phyloP scores from a whole-genome alignment of 2,888 invertebrate species.

The Holacanthella duospinosa region DNA sequence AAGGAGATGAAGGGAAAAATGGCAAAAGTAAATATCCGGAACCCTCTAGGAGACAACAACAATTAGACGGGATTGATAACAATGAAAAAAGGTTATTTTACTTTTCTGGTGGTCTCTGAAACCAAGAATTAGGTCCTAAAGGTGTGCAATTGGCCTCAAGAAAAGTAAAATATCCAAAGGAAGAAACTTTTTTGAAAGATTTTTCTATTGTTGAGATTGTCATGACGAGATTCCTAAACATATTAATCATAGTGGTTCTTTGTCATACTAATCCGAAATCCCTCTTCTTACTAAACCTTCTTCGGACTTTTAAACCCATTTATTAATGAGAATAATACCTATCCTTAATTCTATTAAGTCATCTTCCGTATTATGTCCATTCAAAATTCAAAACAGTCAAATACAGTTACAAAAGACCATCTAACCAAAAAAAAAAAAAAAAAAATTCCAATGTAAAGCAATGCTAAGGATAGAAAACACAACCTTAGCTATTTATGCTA shows the following conservation, averaged over 20 bases:
- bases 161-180: slow-evolving; percentile 24
- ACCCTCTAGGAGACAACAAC: not conserved
- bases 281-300: not conserved
- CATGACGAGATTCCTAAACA: slow-evolving; percentile 37
- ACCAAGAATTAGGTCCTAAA: too few species aligned
- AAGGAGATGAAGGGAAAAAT: not conserved
- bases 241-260: slow-evolving; percentile 33
- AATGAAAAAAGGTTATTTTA: slow-evolving; percentile 13
- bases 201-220: slow-evolving; percentile 35
- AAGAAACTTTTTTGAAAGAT: not conserved
- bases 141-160: slow-evolving; percentile 32
- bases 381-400: not conserved
- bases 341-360: slow-evolving; percentile 32
- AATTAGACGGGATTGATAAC: not conserved
- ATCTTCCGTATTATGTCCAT: slow-evolving; percentile 30
- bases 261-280: not conserved
- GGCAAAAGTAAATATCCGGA: not conserved
- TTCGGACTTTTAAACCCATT: not conserved
- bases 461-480: too few species aligned
- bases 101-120: slow-evolving; percentile 32
- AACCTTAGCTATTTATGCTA: too few species aligned
- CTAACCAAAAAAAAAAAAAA: too few species aligned
- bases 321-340: not conserved
- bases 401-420: not conserved
- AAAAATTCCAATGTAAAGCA: too few species aligned